phyloP scores from a whole-genome alignment of 2,113 vertebrate genomes.

The Tupaia tana region DNA sequence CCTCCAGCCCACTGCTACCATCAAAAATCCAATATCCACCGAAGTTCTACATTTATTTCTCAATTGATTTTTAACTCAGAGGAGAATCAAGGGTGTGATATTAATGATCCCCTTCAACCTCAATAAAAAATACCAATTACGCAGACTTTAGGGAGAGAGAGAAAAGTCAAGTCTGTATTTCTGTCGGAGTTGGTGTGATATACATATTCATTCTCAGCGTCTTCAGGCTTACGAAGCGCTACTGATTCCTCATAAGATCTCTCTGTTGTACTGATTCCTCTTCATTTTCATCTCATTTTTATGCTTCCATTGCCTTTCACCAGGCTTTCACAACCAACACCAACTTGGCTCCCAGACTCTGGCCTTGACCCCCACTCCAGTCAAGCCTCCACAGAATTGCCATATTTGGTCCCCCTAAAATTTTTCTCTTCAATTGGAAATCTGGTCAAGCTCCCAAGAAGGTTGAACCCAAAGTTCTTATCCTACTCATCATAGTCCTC shows the following conservation, averaged over 20 bases:
- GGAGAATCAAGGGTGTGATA: neutral
- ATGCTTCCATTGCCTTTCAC: neutral
- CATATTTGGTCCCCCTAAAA: neutral
- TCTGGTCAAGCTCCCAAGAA: neutral
- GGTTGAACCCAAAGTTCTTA: neutral
- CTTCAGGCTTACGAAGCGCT: neutral
- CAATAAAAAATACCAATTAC: neutral
- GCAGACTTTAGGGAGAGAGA: neutral
- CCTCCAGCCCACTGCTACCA: neutral
- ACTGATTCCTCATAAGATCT: neutral
- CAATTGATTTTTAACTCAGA: neutral
- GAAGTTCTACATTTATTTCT: constrained; percentile 6
- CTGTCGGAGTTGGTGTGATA: neutral
- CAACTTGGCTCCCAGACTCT: neutral
- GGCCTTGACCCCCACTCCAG: neutral
- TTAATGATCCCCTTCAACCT: neutral
- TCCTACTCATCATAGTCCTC: neutral
- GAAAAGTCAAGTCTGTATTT: neutral
- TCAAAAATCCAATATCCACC: neutral
- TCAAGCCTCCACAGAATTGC: neutral
- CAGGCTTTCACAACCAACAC: neutral
- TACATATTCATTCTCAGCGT: neutral
- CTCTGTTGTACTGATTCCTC: neutral
- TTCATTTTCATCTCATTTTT: neutral
- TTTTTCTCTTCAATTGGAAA: neutral